These are phyloP conservation scores for Mesoclemmys tuberculata DNA, from an alignment of 2,113 vertebrate genomes.

Conservation along the genomic window DNA sequence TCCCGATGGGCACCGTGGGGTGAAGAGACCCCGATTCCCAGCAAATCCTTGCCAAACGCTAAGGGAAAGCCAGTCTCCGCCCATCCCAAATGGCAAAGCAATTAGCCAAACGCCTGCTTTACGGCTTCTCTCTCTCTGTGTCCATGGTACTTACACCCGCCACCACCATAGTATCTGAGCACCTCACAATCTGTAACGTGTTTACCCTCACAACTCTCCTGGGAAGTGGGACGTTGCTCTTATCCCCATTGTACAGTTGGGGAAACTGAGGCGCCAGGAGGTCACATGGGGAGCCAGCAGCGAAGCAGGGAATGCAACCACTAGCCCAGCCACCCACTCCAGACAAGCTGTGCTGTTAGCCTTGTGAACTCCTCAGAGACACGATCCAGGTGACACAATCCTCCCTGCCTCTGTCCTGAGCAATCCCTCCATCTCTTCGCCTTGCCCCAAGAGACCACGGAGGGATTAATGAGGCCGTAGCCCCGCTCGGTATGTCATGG, in stretches of 20 bases:
- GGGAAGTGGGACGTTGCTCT: neutral
- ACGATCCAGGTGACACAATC: neutral
- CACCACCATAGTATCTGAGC: neutral
- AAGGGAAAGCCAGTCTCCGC: neutral
- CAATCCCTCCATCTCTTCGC: neutral
- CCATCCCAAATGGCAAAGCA: neutral
- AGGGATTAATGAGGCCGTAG: neutral
- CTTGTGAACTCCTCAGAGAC: neutral
- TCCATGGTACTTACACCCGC: neutral
- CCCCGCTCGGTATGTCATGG: neutral
- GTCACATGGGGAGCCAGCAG: neutral
- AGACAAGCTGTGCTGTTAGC: no score
- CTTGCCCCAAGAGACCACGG: neutral
- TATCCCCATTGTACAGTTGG: neutral
- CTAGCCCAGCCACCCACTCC: neutral
- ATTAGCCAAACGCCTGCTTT: neutral
- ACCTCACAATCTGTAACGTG: neutral
- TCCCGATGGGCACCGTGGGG: neutral
- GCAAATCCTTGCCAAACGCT: neutral
- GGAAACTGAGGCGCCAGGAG: neutral
- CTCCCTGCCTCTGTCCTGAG: neutral
- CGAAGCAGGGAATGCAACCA: neutral
- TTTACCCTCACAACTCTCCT: neutral
- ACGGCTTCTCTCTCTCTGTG: neutral
- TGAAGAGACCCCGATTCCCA: neutral